phyloP scores from a whole-genome alignment of 2,113 vertebrate genomes.

The Hystrix cristata region DNA sequence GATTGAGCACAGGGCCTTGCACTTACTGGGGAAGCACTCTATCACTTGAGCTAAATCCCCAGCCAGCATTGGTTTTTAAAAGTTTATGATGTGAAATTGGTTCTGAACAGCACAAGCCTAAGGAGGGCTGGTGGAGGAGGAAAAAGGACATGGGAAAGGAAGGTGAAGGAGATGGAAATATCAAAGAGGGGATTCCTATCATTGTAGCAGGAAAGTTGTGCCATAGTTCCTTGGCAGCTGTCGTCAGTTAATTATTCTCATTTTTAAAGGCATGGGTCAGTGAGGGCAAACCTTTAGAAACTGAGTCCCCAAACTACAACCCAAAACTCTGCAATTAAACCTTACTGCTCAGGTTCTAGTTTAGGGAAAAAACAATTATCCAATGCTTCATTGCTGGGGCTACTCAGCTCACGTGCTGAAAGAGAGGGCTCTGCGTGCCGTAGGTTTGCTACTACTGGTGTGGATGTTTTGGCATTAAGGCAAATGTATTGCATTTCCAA shows the following conservation, averaged over 20 bases:
- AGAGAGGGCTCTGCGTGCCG: not conserved
- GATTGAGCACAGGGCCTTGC: no score
- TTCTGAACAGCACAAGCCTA: not conserved
- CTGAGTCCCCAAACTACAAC: not conserved
- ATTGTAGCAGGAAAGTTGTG: not conserved
- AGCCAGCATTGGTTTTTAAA: not conserved
- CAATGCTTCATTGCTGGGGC: not conserved
- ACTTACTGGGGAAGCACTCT: no score
- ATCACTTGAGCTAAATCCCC: no score
- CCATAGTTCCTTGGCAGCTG: not conserved
- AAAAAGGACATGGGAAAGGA: no score
- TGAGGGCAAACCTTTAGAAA: not conserved
- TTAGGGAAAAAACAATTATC: not conserved
- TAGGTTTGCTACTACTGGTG: not conserved
- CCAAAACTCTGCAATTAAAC: not conserved
- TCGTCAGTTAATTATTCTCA: not conserved
- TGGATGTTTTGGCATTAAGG: not conserved
- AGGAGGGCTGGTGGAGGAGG: not conserved
- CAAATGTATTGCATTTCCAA: conserved; percentile 10
- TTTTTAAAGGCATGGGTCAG: not conserved
- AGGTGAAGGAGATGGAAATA: not conserved
- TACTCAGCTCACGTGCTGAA: not conserved
- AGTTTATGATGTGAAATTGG: not conserved
- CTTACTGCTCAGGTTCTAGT: not conserved
- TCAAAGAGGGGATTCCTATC: not conserved